Percentiles rank a stretch among this genome's conserved stretches.
Conservation (phyloP, 1,140 invertebrate genomes). For the Schlechtendalia chinensis region DNA sequence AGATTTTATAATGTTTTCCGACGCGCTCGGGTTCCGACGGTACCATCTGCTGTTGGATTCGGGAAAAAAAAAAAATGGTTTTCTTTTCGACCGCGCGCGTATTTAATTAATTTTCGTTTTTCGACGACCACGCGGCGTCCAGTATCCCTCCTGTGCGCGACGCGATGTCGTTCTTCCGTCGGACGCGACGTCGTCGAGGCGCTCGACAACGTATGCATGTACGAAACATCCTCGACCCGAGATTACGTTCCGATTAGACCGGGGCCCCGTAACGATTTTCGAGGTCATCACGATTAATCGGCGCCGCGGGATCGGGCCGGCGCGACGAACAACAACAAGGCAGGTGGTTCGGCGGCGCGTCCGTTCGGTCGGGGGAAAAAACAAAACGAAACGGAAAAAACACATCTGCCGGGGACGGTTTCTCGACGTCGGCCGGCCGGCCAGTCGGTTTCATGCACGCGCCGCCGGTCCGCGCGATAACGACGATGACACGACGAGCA, state of each 20-base stretch:
- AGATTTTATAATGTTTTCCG: too few relatives aligned
- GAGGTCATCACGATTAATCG: slow-evolving; percentile 47
- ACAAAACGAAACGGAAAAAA: too few relatives aligned
- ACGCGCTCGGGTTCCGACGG: too few relatives aligned
- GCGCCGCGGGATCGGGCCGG: slow-evolving; percentile 17
- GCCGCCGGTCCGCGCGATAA: slow-evolving; percentile 1
- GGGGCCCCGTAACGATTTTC: slow-evolving; percentile 35
- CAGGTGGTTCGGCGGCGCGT: slow-evolving; percentile 27
- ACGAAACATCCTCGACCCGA: slow-evolving; percentile 5
- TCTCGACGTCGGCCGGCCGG: slow-evolving; percentile 1
- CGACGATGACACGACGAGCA: slow-evolving; percentile 26
- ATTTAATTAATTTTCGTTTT: too few relatives aligned
- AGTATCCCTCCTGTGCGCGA: background rate
- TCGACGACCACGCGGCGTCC: too few relatives aligned
- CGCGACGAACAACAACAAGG: too few relatives aligned
- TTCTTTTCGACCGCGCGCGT: slow-evolving; percentile 5
- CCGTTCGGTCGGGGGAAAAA: background rate
- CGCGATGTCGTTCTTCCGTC: slow-evolving; percentile 1
- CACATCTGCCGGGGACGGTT: slow-evolving; percentile 39
- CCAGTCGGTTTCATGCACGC: slow-evolving; percentile 38
- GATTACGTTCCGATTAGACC: slow-evolving; percentile 41
- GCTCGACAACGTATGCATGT: too few relatives aligned
- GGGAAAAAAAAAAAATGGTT: too few relatives aligned
- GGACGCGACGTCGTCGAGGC: too few relatives aligned
- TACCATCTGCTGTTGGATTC: too few relatives aligned